Conservation (phyloP, 2,113 vertebrate species). For the Triplophysa rosa region DNA sequence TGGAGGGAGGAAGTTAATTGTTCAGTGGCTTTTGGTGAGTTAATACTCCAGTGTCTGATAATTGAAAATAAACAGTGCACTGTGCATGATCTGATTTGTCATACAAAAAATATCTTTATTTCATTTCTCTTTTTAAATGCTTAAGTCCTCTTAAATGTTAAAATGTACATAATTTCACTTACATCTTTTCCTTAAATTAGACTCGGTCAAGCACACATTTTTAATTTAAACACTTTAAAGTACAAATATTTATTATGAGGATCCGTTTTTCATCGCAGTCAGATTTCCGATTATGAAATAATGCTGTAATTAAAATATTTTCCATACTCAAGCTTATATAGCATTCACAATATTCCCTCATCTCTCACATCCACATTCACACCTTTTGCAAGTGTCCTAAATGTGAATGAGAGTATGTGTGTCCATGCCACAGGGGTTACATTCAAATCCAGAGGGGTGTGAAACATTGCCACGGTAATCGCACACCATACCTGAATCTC, state of each 20-base stretch:
- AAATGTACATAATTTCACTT: not conserved
- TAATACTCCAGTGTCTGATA: slow-evolving; percentile 42
- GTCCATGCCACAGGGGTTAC: slow-evolving; percentile 39
- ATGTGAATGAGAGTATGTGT: slow-evolving; percentile 44
- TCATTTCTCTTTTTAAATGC: slow-evolving; percentile 35
- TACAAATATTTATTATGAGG: not conserved
- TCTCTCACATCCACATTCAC: slow-evolving; percentile 23
- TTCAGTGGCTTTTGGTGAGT: slow-evolving; percentile 34
- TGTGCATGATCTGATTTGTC: slow-evolving; percentile 29
- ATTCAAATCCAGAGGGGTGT: slow-evolving; percentile 55
- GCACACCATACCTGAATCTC: slow-evolving; percentile 58
- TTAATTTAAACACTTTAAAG: not conserved
- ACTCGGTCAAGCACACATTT: not conserved
- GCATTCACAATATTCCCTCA: slow-evolving; percentile 5
- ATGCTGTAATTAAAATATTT: not conserved
- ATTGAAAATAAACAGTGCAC: slow-evolving; percentile 47
- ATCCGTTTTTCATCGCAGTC: not conserved
- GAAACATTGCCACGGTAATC: slow-evolving; percentile 64
- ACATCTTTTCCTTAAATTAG: not conserved
- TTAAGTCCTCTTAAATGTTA: not conserved
- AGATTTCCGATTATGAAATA: too few relatives aligned
- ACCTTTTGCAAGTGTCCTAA: slow-evolving; percentile 22
- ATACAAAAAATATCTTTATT: slow-evolving; percentile 21
- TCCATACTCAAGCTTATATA: slow-evolving; percentile 18
- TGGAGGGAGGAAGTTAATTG: slow-evolving; percentile 36